These are phyloP conservation scores for Deroptyus accipitrinus DNA, from an alignment of 2,113 vertebrate genomes.

Conservation along the genomic window DNA sequence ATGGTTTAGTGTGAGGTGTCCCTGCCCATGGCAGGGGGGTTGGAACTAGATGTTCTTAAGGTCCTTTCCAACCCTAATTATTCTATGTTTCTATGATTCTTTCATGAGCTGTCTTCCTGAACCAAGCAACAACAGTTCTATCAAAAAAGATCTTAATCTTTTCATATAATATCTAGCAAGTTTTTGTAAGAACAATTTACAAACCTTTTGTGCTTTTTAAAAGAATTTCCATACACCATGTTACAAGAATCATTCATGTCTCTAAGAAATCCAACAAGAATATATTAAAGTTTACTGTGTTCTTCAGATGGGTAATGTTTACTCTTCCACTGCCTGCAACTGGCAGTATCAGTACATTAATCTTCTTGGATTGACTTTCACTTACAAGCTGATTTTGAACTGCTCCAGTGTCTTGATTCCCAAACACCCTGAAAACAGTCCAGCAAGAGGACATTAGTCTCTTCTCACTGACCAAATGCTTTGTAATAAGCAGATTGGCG, in stretches of 20 bases:
- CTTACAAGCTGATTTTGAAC: not conserved
- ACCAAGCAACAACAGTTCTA: not conserved
- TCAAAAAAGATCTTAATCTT: not conserved
- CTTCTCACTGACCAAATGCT: slow-evolving; percentile 3
- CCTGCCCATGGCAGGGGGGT: no score
- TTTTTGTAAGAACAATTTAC: not conserved
- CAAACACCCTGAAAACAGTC: not conserved
- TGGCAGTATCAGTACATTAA: not conserved
- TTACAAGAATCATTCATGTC: not conserved
- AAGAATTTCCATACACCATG: not conserved
- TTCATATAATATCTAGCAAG: not conserved
- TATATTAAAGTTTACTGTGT: not conserved
- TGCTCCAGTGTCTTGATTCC: not conserved
- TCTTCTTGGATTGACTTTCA: not conserved
- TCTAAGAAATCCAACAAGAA: not conserved
- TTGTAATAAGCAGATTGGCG: not conserved
- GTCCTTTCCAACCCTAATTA: no score
- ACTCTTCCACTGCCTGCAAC: not conserved
- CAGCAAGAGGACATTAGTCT: not conserved
- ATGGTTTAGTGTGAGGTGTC: no score
- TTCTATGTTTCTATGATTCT: not conserved
- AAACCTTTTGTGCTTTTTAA: not conserved
- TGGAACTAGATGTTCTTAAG: no score
- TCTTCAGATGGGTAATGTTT: not conserved
- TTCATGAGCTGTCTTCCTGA: not conserved